Evolutionary conservation across 2,113 vertebrate genomes (phyloP).

Genomic region (Trichomycterus rosablanca): DNA sequence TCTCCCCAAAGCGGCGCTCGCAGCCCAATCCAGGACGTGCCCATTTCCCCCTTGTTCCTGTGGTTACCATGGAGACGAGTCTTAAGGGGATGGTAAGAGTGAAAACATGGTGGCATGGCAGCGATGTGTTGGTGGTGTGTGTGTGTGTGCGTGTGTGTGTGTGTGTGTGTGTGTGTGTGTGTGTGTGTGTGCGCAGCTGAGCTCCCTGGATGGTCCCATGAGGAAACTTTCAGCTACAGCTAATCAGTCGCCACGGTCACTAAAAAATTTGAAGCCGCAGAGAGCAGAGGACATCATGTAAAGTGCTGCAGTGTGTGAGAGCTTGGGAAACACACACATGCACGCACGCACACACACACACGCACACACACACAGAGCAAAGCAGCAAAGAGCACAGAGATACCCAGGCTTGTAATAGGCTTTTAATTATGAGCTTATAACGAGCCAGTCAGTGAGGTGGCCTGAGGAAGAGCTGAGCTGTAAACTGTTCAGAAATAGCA

Average conservation of each 20-base stretch:
- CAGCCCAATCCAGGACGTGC: constrained; percentile 57
- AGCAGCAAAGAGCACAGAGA: constrained; percentile 14
- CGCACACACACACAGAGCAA: neutral
- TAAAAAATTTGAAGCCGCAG: too few relatives aligned
- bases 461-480: constrained; percentile 1
- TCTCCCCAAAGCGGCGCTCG: constrained; percentile 51
- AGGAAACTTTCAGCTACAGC: too few relatives aligned
- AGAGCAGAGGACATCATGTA: neutral
- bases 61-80: constrained; percentile 65
- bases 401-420: constrained; percentile 27
- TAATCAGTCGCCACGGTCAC: too few relatives aligned
- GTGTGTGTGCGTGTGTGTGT: constrained; percentile 32
- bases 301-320: neutral
- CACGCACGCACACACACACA: constrained; percentile 1
- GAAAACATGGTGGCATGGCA: too few relatives aligned
- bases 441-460: constrained; percentile 23
- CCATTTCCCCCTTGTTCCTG: constrained; percentile 46
- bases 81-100: constrained; percentile 41
- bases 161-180: neutral
- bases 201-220: constrained; percentile 4
- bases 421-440: constrained; percentile 39
- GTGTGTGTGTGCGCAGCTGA: neutral
- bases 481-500: neutral
- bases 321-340: neutral
- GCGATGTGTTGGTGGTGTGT: too few relatives aligned